Percentiles rank a stretch among this genome's conserved stretches.
Conservation (phyloP, 1,140 invertebrate species). For the Cydia strobilella region DNA sequence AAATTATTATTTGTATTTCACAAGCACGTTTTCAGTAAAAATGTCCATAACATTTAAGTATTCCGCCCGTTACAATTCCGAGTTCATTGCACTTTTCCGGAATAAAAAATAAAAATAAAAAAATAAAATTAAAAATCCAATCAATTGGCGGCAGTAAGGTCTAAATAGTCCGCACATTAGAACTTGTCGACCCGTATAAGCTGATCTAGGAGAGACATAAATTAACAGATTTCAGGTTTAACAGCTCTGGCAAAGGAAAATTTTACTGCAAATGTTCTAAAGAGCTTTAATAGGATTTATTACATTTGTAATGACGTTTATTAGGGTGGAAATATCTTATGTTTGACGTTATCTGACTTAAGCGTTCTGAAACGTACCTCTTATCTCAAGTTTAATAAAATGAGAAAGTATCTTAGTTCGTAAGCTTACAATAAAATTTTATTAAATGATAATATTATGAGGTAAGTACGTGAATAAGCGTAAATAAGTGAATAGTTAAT, state of each 20-base stretch:
- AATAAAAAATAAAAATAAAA: too few species aligned
- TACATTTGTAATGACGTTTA: neutral
- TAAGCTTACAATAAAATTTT: neutral
- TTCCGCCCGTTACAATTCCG: neutral
- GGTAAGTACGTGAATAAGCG: neutral
- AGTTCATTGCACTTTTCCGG: neutral
- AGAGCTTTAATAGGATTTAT: neutral
- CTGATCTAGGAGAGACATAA: neutral
- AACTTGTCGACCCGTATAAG: neutral
- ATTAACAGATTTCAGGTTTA: slow-evolving; percentile 26
- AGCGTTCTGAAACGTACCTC: neutral
- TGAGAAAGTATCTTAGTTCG: neutral
- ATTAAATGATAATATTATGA: neutral
- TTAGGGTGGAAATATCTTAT: neutral
- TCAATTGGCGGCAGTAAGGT: neutral
- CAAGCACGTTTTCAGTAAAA: too few species aligned
- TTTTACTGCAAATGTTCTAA: neutral
- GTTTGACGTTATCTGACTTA: neutral
- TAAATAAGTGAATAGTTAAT: neutral
- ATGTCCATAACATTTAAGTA: too few species aligned
- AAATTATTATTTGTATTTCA: too few species aligned
- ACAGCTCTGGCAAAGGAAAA: neutral
- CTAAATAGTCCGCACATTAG: slow-evolving; percentile 16
- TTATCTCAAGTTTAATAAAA: neutral
- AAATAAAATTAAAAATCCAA: slow-evolving; percentile 3